These are phyloP conservation scores for Drosophila affinis DNA, from an alignment of 2,888 invertebrate genomes.

Conservation along the genomic window DNA sequence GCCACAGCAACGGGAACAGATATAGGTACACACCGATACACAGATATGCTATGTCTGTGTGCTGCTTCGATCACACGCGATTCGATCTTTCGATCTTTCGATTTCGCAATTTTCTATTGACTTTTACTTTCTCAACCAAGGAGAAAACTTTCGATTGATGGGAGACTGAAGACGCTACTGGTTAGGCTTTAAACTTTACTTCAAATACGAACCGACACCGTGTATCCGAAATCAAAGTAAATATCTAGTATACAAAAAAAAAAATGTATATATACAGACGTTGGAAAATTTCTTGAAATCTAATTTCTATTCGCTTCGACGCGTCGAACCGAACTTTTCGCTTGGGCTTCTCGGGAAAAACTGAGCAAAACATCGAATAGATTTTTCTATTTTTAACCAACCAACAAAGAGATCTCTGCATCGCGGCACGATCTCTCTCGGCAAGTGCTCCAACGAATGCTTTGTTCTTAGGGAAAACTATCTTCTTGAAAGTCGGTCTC, in stretches of 20 bases:
- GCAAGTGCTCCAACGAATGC: conserved; percentile 21
- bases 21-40: conserved; percentile 16
- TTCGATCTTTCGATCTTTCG: conserved; percentile 26
- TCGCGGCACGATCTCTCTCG: conserved; percentile 5
- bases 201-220: neutral
- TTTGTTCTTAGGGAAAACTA: conserved; percentile 27
- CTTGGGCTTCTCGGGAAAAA: conserved; percentile 82
- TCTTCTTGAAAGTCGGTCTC: neutral
- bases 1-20: conserved; percentile 10
- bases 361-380: conserved; percentile 67
- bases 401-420: conserved; percentile 3
- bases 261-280: conserved; percentile 27
- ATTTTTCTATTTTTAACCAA: conserved; percentile 81
- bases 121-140: conserved; percentile 55
- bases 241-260: conserved; percentile 47
- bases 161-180: neutral
- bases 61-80: conserved; percentile 51
- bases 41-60: conserved; percentile 1
- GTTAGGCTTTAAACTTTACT: conserved; percentile 2
- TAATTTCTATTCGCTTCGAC: conserved; percentile 34
- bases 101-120: conserved; percentile 75
- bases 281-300: conserved; percentile 41
- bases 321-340: conserved; percentile 75
- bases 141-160: conserved; percentile 8
- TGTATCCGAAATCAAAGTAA: conserved; percentile 33